Evolutionary conservation across 2,888 invertebrate genomes (phyloP).

Genomic region (Scrobipalpa atriplicella): DNA sequence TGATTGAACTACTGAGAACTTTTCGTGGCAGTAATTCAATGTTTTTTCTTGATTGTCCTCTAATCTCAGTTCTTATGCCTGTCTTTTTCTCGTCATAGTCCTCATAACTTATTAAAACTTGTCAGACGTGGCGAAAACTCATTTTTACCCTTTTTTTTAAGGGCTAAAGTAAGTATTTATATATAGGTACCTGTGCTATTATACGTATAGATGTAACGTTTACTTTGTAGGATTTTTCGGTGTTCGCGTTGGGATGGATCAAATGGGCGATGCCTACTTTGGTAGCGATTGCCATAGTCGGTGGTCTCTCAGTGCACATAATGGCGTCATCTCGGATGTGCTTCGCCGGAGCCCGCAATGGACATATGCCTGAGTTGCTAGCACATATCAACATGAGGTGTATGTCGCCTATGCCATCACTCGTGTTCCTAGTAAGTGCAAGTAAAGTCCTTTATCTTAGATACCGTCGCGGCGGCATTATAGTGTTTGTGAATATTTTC

Average conservation of each 20-base stretch:
- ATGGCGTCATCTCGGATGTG: conserved; percentile 97
- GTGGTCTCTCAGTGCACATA: conserved; percentile 96
- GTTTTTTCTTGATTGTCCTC: too few relatives aligned
- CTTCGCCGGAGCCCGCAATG: conserved; percentile 95
- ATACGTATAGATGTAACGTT: not conserved
- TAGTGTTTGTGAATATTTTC: too few relatives aligned
- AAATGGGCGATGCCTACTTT: conserved; percentile 94
- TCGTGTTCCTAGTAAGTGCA: conserved; percentile 89
- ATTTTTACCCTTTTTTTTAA: too few relatives aligned
- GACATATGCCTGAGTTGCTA: conserved; percentile 92
- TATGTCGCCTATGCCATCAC: conserved; percentile 90
- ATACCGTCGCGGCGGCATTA: too few relatives aligned
- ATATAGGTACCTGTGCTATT: not conserved
- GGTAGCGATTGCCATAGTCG: conserved; percentile 96
- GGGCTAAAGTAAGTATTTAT: not conserved
- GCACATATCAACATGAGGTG: conserved; percentile 90
- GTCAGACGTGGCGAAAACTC: too few relatives aligned
- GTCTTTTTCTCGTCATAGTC: too few relatives aligned
- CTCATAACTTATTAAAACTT: too few relatives aligned
- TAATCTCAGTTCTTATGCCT: too few relatives aligned
- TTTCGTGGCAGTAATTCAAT: too few relatives aligned
- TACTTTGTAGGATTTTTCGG: conserved; percentile 90
- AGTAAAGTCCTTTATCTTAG: too few relatives aligned
- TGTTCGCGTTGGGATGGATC: conserved; percentile 87
- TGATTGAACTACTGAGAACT: too few relatives aligned